These are phyloP conservation scores for Calcarius ornatus DNA, from an alignment of 2,113 vertebrate genomes.

Conservation along the genomic window DNA sequence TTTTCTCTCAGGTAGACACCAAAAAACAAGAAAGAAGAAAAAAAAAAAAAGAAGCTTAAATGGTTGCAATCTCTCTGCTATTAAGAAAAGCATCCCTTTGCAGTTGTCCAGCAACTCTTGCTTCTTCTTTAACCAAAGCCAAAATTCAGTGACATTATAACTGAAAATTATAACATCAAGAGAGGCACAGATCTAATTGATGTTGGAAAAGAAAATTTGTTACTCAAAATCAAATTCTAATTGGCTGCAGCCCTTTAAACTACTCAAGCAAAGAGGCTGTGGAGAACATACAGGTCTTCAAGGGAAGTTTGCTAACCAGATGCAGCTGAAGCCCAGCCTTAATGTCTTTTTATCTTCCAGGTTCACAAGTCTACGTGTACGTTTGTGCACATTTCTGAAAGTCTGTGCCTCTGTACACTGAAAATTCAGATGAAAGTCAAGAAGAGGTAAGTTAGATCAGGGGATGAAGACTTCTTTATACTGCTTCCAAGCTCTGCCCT, in stretches of 20 bases:
- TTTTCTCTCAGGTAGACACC: background rate
- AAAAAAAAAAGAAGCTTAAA: background rate
- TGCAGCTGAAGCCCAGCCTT: background rate
- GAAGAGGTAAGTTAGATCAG: slow-evolving; percentile 55
- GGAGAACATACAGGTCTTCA: slow-evolving; percentile 36
- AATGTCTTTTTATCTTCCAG: slow-evolving; percentile 40
- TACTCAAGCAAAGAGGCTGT: background rate
- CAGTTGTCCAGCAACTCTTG: background rate
- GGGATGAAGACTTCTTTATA: slow-evolving; percentile 59
- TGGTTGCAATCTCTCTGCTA: background rate
- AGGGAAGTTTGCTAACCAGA: slow-evolving; percentile 34
- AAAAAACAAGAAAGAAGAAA: background rate
- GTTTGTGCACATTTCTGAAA: slow-evolving; percentile 34
- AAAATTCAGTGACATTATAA: background rate
- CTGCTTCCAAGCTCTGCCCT: slow-evolving; percentile 54
- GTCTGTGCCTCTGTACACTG: background rate
- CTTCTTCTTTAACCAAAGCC: background rate
- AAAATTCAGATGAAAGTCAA: slow-evolving; percentile 63
- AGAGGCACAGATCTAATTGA: background rate
- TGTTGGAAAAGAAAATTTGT: slow-evolving; percentile 25
- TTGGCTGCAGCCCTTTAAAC: background rate
- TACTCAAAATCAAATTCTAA: slow-evolving; percentile 55
- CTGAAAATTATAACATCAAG: slow-evolving; percentile 7
- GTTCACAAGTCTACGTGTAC: background rate
- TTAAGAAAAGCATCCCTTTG: background rate